These are phyloP conservation scores for Eupithecia subumbrata DNA, from an alignment of 2,888 invertebrate species.

Conservation along the genomic window DNA sequence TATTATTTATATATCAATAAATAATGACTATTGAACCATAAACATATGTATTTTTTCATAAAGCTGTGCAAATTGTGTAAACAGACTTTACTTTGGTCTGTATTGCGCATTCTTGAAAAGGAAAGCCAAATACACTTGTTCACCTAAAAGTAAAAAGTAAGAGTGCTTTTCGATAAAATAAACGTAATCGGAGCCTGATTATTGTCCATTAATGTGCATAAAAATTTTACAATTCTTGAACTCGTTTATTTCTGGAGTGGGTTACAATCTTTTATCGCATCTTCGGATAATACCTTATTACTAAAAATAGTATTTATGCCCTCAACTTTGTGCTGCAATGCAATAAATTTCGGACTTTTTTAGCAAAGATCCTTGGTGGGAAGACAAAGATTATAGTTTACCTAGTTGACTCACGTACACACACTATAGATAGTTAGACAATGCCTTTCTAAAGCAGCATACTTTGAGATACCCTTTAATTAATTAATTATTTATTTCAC, in stretches of 20 bases:
- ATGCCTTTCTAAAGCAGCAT: too few species aligned
- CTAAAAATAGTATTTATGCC: neutral
- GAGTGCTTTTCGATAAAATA: neutral
- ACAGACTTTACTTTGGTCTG: neutral
- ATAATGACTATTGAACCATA: too few species aligned
- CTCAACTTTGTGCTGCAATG: neutral
- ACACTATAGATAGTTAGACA: too few species aligned
- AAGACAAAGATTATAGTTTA: neutral
- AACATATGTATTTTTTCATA: neutral
- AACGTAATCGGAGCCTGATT: neutral
- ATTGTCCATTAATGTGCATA: neutral
- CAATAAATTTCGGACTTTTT: neutral
- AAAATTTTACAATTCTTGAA: neutral
- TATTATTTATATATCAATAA: too few species aligned
- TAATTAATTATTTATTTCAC: too few species aligned
- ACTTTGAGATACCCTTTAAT: too few species aligned
- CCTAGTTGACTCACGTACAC: neutral
- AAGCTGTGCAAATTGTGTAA: neutral
- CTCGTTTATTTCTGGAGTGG: neutral
- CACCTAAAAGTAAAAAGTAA: slow-evolving; percentile 1
- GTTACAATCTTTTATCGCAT: neutral
- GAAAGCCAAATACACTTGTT: neutral
- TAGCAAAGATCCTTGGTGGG: too few species aligned
- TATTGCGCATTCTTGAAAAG: neutral
- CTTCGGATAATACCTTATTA: too few species aligned